Conservation (phyloP, 2,888 invertebrate species). For the Nezara viridula region DNA sequence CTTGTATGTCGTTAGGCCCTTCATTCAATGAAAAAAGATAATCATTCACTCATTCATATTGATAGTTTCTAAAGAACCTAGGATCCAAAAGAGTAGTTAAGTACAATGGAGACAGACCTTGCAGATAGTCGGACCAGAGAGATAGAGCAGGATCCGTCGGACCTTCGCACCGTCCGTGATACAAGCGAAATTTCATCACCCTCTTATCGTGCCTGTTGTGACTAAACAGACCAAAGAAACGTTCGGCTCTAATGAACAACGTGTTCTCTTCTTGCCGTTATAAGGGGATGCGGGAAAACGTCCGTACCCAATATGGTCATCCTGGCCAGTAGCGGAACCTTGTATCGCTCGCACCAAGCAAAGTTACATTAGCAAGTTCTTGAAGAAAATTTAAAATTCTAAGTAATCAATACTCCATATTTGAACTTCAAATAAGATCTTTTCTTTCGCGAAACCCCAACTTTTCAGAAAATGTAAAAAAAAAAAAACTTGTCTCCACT, state of each 20-base stretch:
- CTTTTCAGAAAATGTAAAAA: neutral
- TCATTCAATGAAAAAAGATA: neutral
- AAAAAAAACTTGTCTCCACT: neutral
- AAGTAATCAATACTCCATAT: too few species aligned
- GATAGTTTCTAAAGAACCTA: neutral
- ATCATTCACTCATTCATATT: neutral
- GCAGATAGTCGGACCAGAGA: neutral
- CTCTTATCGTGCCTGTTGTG: neutral
- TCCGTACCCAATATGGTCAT: neutral
- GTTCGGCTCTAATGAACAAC: neutral
- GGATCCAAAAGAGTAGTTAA: neutral
- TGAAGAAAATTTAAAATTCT: neutral
- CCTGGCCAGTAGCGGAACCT: neutral
- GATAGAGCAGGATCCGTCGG: neutral
- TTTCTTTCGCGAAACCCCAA: too few species aligned
- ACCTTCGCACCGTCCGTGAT: slow-evolving; percentile 14
- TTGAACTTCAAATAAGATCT: too few species aligned
- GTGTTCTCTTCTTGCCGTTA: neutral
- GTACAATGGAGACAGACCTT: neutral
- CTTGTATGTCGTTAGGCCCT: neutral
- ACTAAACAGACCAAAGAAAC: neutral
- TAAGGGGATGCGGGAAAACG: neutral
- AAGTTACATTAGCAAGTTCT: neutral
- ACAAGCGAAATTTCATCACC: neutral
- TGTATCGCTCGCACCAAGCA: neutral